Evolutionary conservation across 1,140 invertebrate species (phyloP).

Genomic region (Daktulosphaira vitifoliae): DNA sequence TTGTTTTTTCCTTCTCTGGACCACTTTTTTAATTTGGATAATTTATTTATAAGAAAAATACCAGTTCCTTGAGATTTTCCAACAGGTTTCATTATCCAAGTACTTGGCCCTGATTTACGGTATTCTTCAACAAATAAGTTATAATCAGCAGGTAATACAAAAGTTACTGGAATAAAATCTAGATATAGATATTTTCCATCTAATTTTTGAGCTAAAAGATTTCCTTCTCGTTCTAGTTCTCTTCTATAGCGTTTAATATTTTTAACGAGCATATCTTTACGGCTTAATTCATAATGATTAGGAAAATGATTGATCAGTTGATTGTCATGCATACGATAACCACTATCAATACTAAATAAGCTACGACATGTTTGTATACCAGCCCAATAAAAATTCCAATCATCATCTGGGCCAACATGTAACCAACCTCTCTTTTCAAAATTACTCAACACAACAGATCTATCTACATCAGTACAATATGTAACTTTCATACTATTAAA

Average conservation of each 20-base stretch:
- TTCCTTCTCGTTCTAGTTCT: slow-evolving; percentile 83
- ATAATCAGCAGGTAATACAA: slow-evolving; percentile 80
- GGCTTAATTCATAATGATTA: slow-evolving; percentile 87
- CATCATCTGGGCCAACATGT: slow-evolving; percentile 82
- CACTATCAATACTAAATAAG: slow-evolving; percentile 85
- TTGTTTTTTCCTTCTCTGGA: slow-evolving; percentile 70
- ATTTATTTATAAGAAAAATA: slow-evolving; percentile 79
- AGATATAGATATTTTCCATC: slow-evolving; percentile 63
- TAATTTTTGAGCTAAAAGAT: slow-evolving; percentile 67
- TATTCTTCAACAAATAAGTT: slow-evolving; percentile 95
- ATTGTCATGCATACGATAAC: slow-evolving; percentile 83
- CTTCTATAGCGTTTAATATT: slow-evolving; percentile 91
- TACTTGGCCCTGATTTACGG: slow-evolving; percentile 78
- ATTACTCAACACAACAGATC: slow-evolving; percentile 86
- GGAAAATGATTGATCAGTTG: slow-evolving; percentile 87
- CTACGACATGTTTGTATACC: slow-evolving; percentile 79
- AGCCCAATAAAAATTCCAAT: slow-evolving; percentile 96
- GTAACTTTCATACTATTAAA: slow-evolving; percentile 31
- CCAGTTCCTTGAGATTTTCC: slow-evolving; percentile 81
- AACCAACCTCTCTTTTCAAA: slow-evolving; percentile 88
- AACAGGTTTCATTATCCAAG: slow-evolving; percentile 96
- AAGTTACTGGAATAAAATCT: slow-evolving; percentile 88
- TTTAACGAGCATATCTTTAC: slow-evolving; percentile 90
- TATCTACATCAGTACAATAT: slow-evolving; percentile 88
- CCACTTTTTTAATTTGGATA: slow-evolving; percentile 81